Evolutionary conservation across 1,140 invertebrate species (phyloP).

Genomic region (Procambarus virginalis): DNA sequence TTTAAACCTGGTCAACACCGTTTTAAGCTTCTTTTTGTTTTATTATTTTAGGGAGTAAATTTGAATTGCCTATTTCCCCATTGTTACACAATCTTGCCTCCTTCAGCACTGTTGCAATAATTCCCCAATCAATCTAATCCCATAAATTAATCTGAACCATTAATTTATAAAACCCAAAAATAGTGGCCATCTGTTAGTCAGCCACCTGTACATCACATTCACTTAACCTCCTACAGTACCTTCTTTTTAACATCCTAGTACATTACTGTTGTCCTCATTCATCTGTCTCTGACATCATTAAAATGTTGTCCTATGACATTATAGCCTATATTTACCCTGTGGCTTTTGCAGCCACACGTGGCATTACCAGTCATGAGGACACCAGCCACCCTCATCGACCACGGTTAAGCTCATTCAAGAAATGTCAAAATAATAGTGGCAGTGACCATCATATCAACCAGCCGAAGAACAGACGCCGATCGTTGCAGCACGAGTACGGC

Average conservation of each 20-base stretch:
- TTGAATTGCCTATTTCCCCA: too few relatives aligned
- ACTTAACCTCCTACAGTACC: not conserved
- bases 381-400: conserved; percentile 63
- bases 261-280: not conserved
- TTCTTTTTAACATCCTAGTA: not conserved
- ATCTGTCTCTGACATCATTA: not conserved
- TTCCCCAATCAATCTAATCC: too few relatives aligned
- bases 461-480: conserved; percentile 15
- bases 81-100: too few relatives aligned
- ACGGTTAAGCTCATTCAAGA: conserved; percentile 50
- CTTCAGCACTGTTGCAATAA: too few relatives aligned
- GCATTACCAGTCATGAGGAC: conserved; percentile 62
- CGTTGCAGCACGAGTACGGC: conserved; percentile 13
- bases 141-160: too few relatives aligned
- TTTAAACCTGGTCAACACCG: too few relatives aligned
- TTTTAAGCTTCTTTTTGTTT: too few relatives aligned
- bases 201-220: not conserved
- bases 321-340: conserved; percentile 67
- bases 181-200: not conserved
- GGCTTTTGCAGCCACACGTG: conserved; percentile 69
- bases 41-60: too few relatives aligned
- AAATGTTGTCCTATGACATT: conserved; percentile 68
- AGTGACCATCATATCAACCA: conserved; percentile 41
- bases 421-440: conserved; percentile 26
- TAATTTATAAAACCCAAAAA: not conserved